These are phyloP conservation scores for Bombus fervidus DNA, from an alignment of 1,140 invertebrate genomes.

Conservation along the genomic window DNA sequence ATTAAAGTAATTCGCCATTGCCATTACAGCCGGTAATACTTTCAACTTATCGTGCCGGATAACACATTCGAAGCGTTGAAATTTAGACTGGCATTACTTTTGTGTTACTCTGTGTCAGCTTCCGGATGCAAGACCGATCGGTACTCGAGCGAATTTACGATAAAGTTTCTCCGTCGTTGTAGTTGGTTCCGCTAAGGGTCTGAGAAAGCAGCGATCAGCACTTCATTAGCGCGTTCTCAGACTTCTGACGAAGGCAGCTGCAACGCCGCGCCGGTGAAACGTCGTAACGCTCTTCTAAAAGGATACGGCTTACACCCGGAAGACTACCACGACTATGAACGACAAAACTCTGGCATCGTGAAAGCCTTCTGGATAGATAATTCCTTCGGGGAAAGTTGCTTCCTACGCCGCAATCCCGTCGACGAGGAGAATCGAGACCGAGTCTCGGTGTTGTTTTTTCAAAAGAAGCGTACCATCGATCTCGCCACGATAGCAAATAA, in stretches of 20 bases:
- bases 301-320: conserved; percentile 5
- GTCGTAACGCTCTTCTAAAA: neutral
- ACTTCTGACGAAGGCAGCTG: neutral
- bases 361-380: neutral
- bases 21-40: too few species aligned
- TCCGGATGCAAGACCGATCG: neutral
- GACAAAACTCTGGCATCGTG: neutral
- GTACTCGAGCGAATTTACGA: neutral
- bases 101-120: neutral
- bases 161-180: neutral
- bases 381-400: neutral
- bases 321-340: neutral
- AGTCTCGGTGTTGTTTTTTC: neutral
- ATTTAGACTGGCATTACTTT: too few species aligned
- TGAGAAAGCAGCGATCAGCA: conserved; percentile 6
- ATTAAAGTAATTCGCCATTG: too few species aligned
- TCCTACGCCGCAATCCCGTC: neutral
- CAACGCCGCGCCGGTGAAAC: neutral
- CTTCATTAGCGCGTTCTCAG: conserved; percentile 12
- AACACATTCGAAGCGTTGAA: too few species aligned
- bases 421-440: neutral
- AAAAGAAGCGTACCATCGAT: too few species aligned
- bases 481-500: neutral
- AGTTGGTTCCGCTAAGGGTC: neutral
- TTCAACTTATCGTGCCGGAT: accelerated